Conservation (phyloP, 1,140 invertebrate genomes). For the Cepaea nemoralis region DNA sequence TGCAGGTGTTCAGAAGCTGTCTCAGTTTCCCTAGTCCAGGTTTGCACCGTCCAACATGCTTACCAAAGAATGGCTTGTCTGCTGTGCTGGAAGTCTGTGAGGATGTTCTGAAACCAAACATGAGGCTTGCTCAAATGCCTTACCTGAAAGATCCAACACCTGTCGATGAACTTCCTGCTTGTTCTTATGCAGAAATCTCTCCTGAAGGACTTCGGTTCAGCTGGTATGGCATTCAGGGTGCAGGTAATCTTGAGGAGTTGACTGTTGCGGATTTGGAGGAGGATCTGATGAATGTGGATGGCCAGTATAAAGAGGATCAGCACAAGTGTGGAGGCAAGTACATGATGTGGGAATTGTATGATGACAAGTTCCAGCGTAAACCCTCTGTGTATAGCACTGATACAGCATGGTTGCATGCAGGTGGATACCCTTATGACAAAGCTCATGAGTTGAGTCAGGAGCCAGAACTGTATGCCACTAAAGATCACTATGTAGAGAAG, state of each 20-base stretch:
- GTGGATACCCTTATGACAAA: neutral
- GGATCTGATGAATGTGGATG: neutral
- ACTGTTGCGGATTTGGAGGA: no score
- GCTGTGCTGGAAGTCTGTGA: no score
- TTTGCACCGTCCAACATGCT: neutral
- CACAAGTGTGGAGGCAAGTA: neutral
- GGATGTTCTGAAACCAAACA: neutral
- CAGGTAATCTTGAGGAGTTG: no score
- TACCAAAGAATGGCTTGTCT: no score
- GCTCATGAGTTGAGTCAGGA: neutral
- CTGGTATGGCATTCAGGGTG: no score
- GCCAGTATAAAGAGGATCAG: neutral
- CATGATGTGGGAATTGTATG: neutral
- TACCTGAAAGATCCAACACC: neutral
- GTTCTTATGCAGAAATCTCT: neutral
- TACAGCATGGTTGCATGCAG: neutral
- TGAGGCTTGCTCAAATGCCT: neutral
- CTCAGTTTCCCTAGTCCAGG: neutral
- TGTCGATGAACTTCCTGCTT: neutral
- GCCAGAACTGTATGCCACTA: neutral
- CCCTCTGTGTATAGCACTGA: neutral
- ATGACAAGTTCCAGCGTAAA: neutral
- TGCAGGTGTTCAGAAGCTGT: neutral
- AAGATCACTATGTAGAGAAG: neutral
- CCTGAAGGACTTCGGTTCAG: neutral